These are phyloP conservation scores for Vanessa tameamea DNA, from an alignment of 1,140 invertebrate genomes.

Conservation along the genomic window DNA sequence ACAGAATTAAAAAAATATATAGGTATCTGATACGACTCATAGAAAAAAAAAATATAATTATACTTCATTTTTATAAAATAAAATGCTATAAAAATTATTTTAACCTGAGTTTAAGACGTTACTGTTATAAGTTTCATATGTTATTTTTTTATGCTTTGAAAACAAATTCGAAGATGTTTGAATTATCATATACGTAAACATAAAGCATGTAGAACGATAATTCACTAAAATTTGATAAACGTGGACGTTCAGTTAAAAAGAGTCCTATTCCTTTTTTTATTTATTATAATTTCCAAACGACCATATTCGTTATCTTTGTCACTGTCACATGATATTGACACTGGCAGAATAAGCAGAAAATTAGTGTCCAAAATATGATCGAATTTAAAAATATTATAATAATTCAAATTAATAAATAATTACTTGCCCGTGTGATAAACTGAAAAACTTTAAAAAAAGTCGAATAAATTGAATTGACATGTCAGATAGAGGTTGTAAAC, in stretches of 20 bases:
- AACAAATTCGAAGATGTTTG: too few relatives aligned
- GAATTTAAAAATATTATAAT: neutral
- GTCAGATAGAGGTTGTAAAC: constrained; percentile 17
- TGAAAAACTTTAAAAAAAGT: neutral
- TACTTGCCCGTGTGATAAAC: neutral
- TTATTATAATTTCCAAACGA: neutral
- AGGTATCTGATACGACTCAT: too few relatives aligned
- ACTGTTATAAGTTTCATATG: too few relatives aligned
- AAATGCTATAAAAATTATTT: too few relatives aligned
- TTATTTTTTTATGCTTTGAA: too few relatives aligned
- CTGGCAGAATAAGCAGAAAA: neutral
- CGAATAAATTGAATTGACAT: constrained; percentile 11
- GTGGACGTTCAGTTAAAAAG: neutral
- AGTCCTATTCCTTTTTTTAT: neutral
- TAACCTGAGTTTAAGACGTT: too few relatives aligned
- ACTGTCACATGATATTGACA: constrained; percentile 16
- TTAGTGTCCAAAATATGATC: neutral
- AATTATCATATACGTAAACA: too few relatives aligned
- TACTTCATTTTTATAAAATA: too few relatives aligned
- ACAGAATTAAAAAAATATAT: too few relatives aligned
- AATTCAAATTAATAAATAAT: neutral
- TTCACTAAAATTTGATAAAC: too few relatives aligned
- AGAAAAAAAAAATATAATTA: too few relatives aligned
- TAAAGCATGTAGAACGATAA: too few relatives aligned
- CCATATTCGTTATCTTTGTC: neutral